These are phyloP conservation scores for Saimiri boliviensis DNA, from an alignment of 2,113 vertebrate genomes.

Conservation along the genomic window DNA sequence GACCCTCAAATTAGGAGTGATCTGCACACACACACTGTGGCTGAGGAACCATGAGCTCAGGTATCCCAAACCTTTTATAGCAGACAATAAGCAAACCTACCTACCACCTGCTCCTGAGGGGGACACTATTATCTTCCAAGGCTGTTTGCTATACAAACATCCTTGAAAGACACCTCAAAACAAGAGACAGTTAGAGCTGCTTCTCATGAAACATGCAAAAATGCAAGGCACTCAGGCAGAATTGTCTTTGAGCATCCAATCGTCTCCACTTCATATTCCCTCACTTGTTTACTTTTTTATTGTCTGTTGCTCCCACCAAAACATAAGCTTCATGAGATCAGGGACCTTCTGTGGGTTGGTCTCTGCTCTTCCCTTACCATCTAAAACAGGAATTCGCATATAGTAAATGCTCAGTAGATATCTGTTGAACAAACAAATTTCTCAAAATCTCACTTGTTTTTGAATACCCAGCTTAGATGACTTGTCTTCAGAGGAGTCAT, in stretches of 20 bases:
- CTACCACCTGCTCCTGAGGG: background rate
- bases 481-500: background rate
- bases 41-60: background rate
- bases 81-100: background rate
- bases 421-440: conserved; percentile 21
- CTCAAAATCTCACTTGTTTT: conserved; percentile 23
- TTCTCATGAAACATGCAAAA: background rate
- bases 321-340: background rate
- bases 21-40: background rate
- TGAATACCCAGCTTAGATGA: background rate
- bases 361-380: background rate
- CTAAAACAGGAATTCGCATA: background rate
- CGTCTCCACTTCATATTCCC: background rate
- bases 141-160: background rate
- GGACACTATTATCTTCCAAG: background rate
- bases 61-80: background rate
- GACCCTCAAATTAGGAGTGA: background rate
- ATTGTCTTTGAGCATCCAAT: background rate
- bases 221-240: background rate
- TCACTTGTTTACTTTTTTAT: background rate
- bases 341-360: background rate
- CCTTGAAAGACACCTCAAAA: conserved; percentile 17
- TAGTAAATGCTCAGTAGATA: background rate
- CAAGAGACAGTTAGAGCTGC: background rate
- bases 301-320: background rate